A percentile compares a stretch with the other conserved stretches of the same genome.
phyloP scores from a whole-genome alignment of 2,797 vertebrate species.

The Cossypha caffra region DNA sequence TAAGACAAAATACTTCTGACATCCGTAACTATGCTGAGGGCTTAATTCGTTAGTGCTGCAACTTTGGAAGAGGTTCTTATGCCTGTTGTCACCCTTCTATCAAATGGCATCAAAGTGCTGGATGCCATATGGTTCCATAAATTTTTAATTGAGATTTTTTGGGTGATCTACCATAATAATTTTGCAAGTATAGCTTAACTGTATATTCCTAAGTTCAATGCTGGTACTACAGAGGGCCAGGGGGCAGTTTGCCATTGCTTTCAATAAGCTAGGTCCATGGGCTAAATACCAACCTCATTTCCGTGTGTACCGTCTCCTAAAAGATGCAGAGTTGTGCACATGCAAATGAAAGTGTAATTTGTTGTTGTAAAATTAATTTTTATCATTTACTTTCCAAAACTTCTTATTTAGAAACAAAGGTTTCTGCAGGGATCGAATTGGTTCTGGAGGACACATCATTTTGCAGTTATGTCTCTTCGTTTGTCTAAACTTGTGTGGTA shows the following conservation, averaged over 20 bases:
- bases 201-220: slow-evolving; percentile 53
- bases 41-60: slow-evolving; percentile 54
- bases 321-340: background rate
- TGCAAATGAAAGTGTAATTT: background rate
- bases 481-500: background rate
- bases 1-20: background rate
- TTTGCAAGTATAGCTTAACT: slow-evolving; percentile 60
- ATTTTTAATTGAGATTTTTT: slow-evolving; percentile 66
- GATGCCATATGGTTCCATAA: slow-evolving; percentile 21
- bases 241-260: background rate
- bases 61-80: slow-evolving; percentile 49
- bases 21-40: slow-evolving; percentile 8
- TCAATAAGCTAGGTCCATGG: background rate
- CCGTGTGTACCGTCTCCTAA: background rate
- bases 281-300: background rate
- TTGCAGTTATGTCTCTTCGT: background rate
- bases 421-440: background rate
- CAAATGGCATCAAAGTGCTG: slow-evolving; percentile 45
- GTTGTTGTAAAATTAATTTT: background rate
- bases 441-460: background rate
- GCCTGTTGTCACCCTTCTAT: slow-evolving; percentile 33
- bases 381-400: background rate
- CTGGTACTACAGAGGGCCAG: background rate
- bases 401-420: background rate
- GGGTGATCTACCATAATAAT: slow-evolving; percentile 26